These are phyloP conservation scores for Prochilodus magdalenae DNA, from an alignment of 2,113 vertebrate species.

Conservation along the genomic window DNA sequence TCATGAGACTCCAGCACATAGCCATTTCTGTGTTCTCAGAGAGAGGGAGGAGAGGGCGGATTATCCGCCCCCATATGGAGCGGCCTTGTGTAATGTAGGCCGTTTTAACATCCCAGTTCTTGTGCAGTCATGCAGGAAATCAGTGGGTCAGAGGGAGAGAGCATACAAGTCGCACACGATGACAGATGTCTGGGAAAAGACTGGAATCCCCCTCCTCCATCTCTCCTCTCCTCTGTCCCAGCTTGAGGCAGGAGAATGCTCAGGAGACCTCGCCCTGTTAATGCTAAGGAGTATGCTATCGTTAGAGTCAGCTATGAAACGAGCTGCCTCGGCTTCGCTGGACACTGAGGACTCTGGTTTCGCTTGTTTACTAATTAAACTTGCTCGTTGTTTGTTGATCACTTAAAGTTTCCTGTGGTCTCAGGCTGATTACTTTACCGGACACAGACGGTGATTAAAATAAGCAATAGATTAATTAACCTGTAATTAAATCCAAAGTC, in stretches of 20 bases:
- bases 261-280: constrained; percentile 11
- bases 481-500: constrained; percentile 55
- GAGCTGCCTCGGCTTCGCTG: background rate
- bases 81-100: constrained; percentile 37
- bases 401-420: constrained; percentile 40
- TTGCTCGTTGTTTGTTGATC: constrained; percentile 38
- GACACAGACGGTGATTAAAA: constrained; percentile 10
- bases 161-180: constrained; percentile 49
- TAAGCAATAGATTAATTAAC: no score
- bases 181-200: constrained; percentile 57
- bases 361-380: constrained; percentile 41
- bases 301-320: constrained; percentile 24
- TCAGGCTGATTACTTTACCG: constrained; percentile 49
- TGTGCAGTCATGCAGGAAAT: constrained; percentile 63
- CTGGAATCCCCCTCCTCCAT: constrained; percentile 10
- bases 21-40: constrained; percentile 32
- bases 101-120: constrained; percentile 55
- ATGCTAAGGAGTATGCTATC: background rate
- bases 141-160: constrained; percentile 43
- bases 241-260: constrained; percentile 3
- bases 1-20: constrained; percentile 34
- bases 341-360: constrained; percentile 8
- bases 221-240: constrained; percentile 13
- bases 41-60: constrained; percentile 14
- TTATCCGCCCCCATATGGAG: constrained; percentile 37